These are phyloP conservation scores for Agelas oroides DNA, from an alignment of 37 sponge, comb jelly and placozoan species.

Conservation along the genomic window DNA sequence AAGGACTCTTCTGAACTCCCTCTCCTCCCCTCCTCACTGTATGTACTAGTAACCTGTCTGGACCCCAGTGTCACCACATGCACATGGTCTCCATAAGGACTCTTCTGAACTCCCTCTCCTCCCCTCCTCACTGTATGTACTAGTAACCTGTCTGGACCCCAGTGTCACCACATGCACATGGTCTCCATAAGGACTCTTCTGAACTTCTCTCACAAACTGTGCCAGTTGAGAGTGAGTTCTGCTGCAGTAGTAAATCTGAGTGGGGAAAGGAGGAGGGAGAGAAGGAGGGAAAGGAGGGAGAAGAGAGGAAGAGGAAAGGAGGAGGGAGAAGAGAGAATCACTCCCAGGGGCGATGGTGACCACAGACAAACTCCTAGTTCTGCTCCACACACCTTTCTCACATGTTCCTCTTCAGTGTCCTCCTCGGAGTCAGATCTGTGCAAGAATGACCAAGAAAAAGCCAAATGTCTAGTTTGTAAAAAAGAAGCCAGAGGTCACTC, in stretches of 20 bases:
- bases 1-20: conserved; percentile 87
- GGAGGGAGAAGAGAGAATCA: not conserved
- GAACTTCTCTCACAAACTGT: conserved; percentile 96
- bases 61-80: conserved; percentile 92
- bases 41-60: too few relatives aligned
- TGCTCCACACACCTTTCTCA: conserved; percentile 64
- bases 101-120: conserved; percentile 93
- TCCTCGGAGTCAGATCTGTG: conserved; percentile 58
- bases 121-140: too few relatives aligned
- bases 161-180: conserved; percentile 74
- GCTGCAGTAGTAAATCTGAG: conserved; percentile 97
- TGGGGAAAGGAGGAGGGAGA: not conserved
- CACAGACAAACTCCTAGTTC: too few relatives aligned
- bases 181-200: conserved; percentile 82
- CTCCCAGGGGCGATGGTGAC: too few relatives aligned
- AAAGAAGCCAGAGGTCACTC: too few relatives aligned
- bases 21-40: too few relatives aligned
- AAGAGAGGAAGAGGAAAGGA: too few relatives aligned
- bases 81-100: conserved; percentile 66
- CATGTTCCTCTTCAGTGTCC: conserved; percentile 61
- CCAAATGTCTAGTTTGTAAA: too few relatives aligned
- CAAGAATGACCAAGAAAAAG: not conserved
- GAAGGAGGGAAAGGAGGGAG: too few relatives aligned
- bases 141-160: conserved; percentile 88
- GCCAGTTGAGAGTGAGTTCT: conserved; percentile 98